These are phyloP conservation scores for Andrena dorsata DNA, from an alignment of 2,888 invertebrate genomes.

Conservation along the genomic window DNA sequence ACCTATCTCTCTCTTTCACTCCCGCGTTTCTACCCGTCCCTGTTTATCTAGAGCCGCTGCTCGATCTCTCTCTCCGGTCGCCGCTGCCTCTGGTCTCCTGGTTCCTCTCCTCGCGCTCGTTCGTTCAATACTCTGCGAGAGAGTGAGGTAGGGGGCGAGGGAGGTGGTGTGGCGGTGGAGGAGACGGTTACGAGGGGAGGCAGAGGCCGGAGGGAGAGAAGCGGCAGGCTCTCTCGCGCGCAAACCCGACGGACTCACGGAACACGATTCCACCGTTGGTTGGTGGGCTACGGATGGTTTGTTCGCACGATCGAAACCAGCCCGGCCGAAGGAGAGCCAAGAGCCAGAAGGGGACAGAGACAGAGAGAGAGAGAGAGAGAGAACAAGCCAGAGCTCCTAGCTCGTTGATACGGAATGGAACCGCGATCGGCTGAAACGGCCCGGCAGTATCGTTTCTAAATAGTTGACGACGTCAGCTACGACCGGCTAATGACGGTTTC, in stretches of 20 bases:
- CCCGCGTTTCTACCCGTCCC: constrained; percentile 28
- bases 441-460: constrained; percentile 63
- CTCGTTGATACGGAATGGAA: constrained; percentile 65
- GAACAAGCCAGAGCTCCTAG: background rate
- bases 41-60: constrained; percentile 51
- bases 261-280: constrained; percentile 76
- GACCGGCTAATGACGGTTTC: constrained; percentile 62
- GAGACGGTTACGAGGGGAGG: constrained; percentile 50
- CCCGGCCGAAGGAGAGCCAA: constrained; percentile 69
- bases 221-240: constrained; percentile 71
- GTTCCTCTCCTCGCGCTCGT: constrained; percentile 78
- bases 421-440: constrained; percentile 63
- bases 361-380: constrained; percentile 4
- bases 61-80: constrained; percentile 66
- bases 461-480: constrained; percentile 56
- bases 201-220: constrained; percentile 66
- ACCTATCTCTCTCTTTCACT: constrained; percentile 44
- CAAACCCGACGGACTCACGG: constrained; percentile 77
- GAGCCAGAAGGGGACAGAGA: constrained; percentile 21
- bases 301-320: constrained; percentile 77
- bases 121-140: constrained; percentile 82
- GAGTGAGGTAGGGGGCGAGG: constrained; percentile 72
- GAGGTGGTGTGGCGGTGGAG: constrained; percentile 28
- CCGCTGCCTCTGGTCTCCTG: constrained; percentile 76
- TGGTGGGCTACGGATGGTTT: constrained; percentile 75